Evolutionary conservation across 2,797 vertebrate genomes (phyloP).

Genomic region (Natrix natrix): DNA sequence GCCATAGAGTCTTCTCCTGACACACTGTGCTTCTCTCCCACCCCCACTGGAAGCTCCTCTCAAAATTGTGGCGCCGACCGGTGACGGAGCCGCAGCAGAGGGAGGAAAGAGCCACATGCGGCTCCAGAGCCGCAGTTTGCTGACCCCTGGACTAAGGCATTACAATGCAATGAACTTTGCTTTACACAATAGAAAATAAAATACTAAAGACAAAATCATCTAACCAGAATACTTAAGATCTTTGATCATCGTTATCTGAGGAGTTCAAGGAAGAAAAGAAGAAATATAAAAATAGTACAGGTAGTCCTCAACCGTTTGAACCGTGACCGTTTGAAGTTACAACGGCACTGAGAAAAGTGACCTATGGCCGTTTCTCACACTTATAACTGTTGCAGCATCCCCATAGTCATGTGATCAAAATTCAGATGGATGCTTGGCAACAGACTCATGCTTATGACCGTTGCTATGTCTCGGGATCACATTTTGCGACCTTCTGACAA

Average conservation of each 20-base stretch:
- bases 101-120: too few species aligned
- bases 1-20: too few species aligned
- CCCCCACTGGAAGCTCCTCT: too few species aligned
- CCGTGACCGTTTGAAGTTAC: not conserved
- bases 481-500: not conserved
- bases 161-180: not conserved
- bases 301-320: not conserved
- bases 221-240: not conserved
- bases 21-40: too few species aligned
- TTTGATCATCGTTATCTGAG: not conserved
- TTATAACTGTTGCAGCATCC: not conserved
- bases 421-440: not conserved
- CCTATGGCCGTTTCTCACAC: not conserved
- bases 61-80: too few species aligned
- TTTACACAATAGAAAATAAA: not conserved
- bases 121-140: too few species aligned
- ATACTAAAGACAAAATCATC: not conserved
- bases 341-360: not conserved
- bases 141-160: not conserved
- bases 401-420: not conserved
- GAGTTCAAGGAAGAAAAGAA: not conserved
- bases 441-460: not conserved
- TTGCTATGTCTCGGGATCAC: not conserved
- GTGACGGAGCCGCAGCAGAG: too few species aligned
- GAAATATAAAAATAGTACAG: not conserved